These are phyloP conservation scores for Periophthalmodon schlosseri DNA, from an alignment of 2,113 vertebrate genomes.

Conservation along the genomic window DNA sequence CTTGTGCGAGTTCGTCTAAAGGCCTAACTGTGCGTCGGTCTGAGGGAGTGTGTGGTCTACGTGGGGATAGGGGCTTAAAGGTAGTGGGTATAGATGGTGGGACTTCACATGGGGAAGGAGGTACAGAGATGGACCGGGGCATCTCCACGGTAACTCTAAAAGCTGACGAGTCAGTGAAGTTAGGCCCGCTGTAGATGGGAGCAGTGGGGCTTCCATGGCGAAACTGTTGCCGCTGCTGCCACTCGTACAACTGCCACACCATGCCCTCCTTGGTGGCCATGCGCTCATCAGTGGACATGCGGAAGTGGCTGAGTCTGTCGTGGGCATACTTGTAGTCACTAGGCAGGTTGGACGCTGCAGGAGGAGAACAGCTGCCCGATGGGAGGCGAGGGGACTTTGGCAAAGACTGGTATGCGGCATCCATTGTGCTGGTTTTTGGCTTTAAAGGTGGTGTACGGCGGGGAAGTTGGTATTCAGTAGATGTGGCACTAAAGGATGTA, in stretches of 20 bases:
- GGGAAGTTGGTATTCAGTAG: conserved; percentile 83
- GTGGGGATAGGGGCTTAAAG: conserved; percentile 80
- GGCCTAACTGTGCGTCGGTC: conserved; percentile 91
- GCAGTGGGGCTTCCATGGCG: conserved; percentile 94
- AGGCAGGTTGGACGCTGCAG: conserved; percentile 82
- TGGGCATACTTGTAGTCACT: conserved; percentile 98
- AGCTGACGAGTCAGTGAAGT: conserved; percentile 83
- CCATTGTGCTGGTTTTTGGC: conserved; percentile 77
- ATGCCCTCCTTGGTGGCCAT: conserved; percentile 91
- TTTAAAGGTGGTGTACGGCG: conserved; percentile 84
- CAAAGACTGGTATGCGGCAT: conserved; percentile 88
- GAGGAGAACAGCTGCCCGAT: conserved; percentile 83
- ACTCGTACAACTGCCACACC: conserved; percentile 98
- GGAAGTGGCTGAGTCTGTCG: conserved; percentile 94
- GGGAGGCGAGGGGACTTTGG: conserved; percentile 86
- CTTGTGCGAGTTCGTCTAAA: conserved; percentile 77
- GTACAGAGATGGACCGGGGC: conserved; percentile 93
- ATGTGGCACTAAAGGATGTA: conserved; percentile 70
- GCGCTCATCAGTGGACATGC: conserved; percentile 95
- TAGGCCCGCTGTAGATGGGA: conserved; percentile 82
- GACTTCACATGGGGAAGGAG: conserved; percentile 91
- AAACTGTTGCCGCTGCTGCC: conserved; percentile 98
- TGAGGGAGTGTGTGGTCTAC: conserved; percentile 90
- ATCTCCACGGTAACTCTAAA: conserved; percentile 90
- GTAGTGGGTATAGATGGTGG: conserved; percentile 82